These are phyloP conservation scores for Streptopelia turtur DNA, from an alignment of 2,797 vertebrate genomes.

Conservation along the genomic window DNA sequence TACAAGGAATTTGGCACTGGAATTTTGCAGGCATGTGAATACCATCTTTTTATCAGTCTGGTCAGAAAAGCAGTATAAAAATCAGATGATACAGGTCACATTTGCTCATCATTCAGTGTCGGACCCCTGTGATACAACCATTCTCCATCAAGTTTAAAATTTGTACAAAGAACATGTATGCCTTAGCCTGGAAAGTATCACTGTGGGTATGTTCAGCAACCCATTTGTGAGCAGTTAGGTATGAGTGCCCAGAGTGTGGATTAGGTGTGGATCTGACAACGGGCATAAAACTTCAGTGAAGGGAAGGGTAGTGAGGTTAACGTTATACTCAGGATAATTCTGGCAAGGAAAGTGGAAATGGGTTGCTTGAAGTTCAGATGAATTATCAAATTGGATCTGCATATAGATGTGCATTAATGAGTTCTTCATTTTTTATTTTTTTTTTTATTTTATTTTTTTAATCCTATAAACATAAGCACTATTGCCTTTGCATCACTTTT, in stretches of 20 bases:
- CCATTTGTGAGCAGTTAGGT: not conserved
- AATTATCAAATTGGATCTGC: not conserved
- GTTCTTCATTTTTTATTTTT: not conserved
- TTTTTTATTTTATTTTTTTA: not conserved
- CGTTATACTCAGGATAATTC: not conserved
- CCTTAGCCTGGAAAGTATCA: not conserved
- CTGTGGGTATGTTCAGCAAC: not conserved
- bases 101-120: not conserved
- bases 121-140: not conserved
- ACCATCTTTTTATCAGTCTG: not conserved
- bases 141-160: not conserved
- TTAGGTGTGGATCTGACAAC: not conserved
- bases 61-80: not conserved
- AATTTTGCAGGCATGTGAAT: not conserved
- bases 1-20: not conserved
- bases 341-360: not conserved
- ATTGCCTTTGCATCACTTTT: not conserved
- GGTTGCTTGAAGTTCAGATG: not conserved
- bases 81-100: not conserved
- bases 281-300: not conserved
- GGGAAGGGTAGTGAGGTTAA: not conserved
- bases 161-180: not conserved
- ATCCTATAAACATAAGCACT: not conserved
- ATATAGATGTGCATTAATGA: not conserved
- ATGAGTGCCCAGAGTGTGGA: not conserved